These are phyloP conservation scores for Chrysoperla carnea DNA, from an alignment of 1,140 invertebrate genomes.

Conservation along the genomic window DNA sequence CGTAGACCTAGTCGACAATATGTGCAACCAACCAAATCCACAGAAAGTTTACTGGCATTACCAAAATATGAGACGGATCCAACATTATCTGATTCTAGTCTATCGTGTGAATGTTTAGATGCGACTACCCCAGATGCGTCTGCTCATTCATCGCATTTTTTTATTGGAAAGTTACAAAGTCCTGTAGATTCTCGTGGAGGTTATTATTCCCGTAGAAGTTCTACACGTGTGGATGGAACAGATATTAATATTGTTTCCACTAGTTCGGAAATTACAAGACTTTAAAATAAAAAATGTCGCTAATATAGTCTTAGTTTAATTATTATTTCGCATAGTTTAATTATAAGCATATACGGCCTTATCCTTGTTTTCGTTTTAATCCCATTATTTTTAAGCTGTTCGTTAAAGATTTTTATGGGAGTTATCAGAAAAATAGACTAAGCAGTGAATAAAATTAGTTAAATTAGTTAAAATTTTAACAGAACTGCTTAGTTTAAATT, in stretches of 20 bases:
- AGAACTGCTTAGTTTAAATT: too few relatives aligned
- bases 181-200: slow-evolving; percentile 24
- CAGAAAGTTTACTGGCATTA: slow-evolving; percentile 50
- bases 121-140: slow-evolving; percentile 14
- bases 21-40: slow-evolving; percentile 52
- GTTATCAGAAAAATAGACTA: too few relatives aligned
- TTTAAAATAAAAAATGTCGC: slow-evolving; percentile 17
- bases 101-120: slow-evolving; percentile 49
- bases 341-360: too few relatives aligned
- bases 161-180: slow-evolving; percentile 21
- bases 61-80: slow-evolving; percentile 34
- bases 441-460: too few relatives aligned
- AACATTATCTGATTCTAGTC: slow-evolving; percentile 38
- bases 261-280: slow-evolving; percentile 34
- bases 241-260: slow-evolving; percentile 29
- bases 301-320: too few relatives aligned
- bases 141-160: slow-evolving; percentile 22
- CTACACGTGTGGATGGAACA: slow-evolving; percentile 25
- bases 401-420: too few relatives aligned
- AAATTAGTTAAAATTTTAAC: too few relatives aligned
- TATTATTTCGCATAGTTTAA: too few relatives aligned
- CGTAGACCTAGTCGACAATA: slow-evolving; percentile 25
- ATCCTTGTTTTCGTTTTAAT: too few relatives aligned
- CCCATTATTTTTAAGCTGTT: too few relatives aligned
- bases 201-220: slow-evolving; percentile 29